Evolutionary conservation across 2,888 invertebrate genomes (phyloP).

Genomic region (Drosophila melanosoma): DNA sequence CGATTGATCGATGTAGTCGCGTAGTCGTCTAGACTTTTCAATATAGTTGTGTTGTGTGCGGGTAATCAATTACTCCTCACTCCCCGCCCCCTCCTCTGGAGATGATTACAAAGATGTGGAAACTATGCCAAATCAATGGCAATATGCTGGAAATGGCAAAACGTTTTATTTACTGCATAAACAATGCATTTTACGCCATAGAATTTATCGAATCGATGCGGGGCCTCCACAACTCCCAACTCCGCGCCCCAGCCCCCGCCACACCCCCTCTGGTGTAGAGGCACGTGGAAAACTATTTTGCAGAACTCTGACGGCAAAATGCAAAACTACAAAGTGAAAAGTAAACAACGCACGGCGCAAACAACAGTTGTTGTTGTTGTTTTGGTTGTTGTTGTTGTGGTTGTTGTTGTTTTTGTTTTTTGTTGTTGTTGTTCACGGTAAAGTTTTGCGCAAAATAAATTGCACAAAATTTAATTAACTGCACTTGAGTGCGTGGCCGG

Average conservation of each 20-base stretch:
- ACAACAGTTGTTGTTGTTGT: constrained; percentile 38
- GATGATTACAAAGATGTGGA: constrained; percentile 36
- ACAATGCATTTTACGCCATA: constrained; percentile 35
- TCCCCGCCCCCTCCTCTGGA: neutral
- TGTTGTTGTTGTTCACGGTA: constrained; percentile 47
- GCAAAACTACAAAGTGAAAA: constrained; percentile 77
- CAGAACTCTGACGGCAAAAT: constrained; percentile 66
- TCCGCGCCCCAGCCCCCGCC: neutral
- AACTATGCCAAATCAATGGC: constrained; percentile 70
- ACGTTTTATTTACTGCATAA: constrained; percentile 61
- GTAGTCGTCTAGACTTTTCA: constrained; percentile 33
- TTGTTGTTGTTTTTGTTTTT: constrained; percentile 24
- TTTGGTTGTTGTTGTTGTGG: constrained; percentile 35
- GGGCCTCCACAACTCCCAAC: no score
- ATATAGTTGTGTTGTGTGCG: constrained; percentile 35
- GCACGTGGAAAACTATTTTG: constrained; percentile 53
- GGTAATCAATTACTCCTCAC: constrained; percentile 48
- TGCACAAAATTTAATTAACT: constrained; percentile 78
- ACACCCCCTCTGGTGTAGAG: constrained; percentile 7
- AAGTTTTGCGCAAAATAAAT: constrained; percentile 76
- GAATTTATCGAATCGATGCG: constrained; percentile 13
- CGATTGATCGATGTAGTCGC: constrained; percentile 54
- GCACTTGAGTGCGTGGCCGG: constrained; percentile 72
- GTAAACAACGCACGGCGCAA: constrained; percentile 65
- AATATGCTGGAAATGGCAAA: constrained; percentile 49